Evolutionary conservation across 2,888 invertebrate species (phyloP).

Genomic region (Troides oblongomaculatus): DNA sequence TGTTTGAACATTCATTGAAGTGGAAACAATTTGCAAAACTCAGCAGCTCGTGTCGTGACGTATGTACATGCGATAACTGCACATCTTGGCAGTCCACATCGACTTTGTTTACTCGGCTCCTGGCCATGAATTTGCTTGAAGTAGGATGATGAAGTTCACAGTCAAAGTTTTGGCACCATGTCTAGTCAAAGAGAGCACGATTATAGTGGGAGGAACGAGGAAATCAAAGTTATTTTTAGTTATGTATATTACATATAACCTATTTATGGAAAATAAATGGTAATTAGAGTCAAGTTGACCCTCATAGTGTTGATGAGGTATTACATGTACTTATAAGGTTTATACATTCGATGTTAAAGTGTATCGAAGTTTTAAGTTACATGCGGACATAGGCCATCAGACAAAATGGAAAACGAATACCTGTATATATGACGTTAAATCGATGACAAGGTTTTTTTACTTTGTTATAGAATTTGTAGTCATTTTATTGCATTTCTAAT

Average conservation of each 20-base stretch:
- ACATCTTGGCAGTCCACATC: slow-evolving; percentile 53
- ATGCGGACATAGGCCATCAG: background rate
- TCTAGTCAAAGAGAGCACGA: slow-evolving; percentile 12
- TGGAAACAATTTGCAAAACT: slow-evolving; percentile 36
- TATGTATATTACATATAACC: too few species aligned
- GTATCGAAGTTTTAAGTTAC: slow-evolving; percentile 1
- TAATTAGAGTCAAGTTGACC: too few species aligned
- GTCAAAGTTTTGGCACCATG: slow-evolving; percentile 36
- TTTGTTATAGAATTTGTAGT: slow-evolving; percentile 4
- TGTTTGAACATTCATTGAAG: slow-evolving; percentile 6
- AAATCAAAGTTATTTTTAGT: slow-evolving; percentile 16
- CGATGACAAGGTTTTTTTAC: slow-evolving; percentile 16
- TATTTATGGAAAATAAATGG: too few species aligned
- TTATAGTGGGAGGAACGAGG: slow-evolving; percentile 22
- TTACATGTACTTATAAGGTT: background rate
- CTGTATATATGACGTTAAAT: slow-evolving; percentile 19
- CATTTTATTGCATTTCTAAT: background rate
- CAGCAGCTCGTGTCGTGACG: slow-evolving; percentile 46
- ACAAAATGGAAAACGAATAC: slow-evolving; percentile 20
- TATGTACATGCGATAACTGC: slow-evolving; percentile 45
- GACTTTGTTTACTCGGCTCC: slow-evolving; percentile 58
- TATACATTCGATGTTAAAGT: background rate
- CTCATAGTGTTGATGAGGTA: background rate
- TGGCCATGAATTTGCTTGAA: slow-evolving; percentile 53
- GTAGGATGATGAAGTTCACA: slow-evolving; percentile 57